These are phyloP conservation scores for Piprites chloris DNA, from an alignment of 2,113 vertebrate species.

Conservation along the genomic window DNA sequence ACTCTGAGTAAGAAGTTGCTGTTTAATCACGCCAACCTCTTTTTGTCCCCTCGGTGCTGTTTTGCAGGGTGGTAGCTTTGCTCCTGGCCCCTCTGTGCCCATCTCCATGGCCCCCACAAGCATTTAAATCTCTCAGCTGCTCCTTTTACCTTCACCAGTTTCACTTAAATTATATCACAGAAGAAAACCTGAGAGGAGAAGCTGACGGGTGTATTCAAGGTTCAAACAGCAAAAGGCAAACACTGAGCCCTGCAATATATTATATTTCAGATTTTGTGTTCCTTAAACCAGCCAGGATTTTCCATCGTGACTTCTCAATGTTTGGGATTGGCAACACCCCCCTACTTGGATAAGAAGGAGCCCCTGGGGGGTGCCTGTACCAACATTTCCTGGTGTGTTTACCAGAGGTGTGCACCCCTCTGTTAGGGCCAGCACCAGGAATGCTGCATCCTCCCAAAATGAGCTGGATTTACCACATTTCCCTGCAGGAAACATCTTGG, in stretches of 20 bases:
- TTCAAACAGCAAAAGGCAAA: neutral
- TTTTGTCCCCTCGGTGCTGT: neutral
- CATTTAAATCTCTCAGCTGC: neutral
- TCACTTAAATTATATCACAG: neutral
- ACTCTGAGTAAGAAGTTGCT: neutral
- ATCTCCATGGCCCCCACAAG: neutral
- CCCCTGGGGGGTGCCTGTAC: neutral
- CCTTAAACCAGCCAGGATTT: neutral
- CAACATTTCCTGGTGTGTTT: neutral
- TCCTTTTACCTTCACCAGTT: neutral
- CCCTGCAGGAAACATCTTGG: neutral
- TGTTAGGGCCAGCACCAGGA: neutral
- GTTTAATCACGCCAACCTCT: neutral
- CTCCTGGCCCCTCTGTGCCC: neutral
- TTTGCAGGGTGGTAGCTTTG: neutral
- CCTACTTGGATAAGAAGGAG: neutral
- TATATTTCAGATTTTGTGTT: neutral
- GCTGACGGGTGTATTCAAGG: neutral
- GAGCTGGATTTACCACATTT: neutral
- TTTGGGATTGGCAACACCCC: neutral
- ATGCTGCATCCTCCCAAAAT: neutral
- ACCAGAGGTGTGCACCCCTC: rapidly evolving
- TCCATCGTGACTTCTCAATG: neutral
- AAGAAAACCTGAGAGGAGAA: neutral
- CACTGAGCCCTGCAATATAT: neutral